Evolutionary conservation across 2,797 vertebrate genomes (phyloP), one percentile per base, ranked within the genome.

Genomic region (Apogon hyalosoma): DNA sequence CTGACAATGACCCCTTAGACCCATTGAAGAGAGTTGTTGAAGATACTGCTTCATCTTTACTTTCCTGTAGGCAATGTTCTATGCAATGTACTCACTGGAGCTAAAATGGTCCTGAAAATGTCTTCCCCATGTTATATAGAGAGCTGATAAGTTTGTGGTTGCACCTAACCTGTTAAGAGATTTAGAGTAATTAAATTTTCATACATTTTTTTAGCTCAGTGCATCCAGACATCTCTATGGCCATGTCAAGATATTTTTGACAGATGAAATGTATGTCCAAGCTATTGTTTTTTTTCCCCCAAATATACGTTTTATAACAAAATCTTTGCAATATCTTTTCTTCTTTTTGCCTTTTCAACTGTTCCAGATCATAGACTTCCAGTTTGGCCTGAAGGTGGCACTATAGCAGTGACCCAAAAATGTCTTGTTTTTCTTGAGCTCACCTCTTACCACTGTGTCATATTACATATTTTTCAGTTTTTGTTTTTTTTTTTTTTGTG

Each of bases 321-420:
- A 31, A 31, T 31, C 1, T 2, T 31, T 31, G 28, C 28, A 3
- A 4, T 31, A 31, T 31, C 28, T 31, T 31, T 31, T 31, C 28
- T 31, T 31, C 28, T 36, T 36, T 36, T 36, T 5, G 33, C 33
- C 33, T 58, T 41, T 18, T 28, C 3, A 18, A 45, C 24, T 28
- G 4, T 28, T 28, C 24, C 24, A 28, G 24, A 28, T 28, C 5
- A 28, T 5, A 28, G 24, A 28, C 24, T 28, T 28, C 24, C 24
- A 28, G 14, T 71, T 33, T 63, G 33, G 53, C 63, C 63, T 71
- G 49, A 24, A 41, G 63, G 52, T 55, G 59, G 45, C 63, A 65
- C 58, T 48, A 36, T 28, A 67, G 50, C 10, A 68, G 28, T 79
- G 73, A 84, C 78, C 78, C 41, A 14, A 65, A 80, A 84, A 76